Percentiles rank a stretch among this genome's conserved stretches.
These are phyloP conservation scores for Volucella inanis DNA, from an alignment of 2,888 invertebrate species.

Conservation along the genomic window DNA sequence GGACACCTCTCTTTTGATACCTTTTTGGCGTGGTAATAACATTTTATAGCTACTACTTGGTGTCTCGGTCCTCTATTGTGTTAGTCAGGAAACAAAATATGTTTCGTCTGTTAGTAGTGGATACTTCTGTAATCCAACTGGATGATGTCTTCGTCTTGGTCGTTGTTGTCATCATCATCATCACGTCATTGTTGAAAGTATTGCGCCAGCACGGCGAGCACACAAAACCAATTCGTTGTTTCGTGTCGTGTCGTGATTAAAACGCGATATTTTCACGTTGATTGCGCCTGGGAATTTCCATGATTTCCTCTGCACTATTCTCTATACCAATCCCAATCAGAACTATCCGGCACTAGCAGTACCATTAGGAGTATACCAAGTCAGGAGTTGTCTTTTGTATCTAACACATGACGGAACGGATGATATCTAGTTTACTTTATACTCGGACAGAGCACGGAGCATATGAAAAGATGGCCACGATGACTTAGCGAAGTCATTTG, in stretches of 20 bases:
- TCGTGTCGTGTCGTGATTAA: conserved; percentile 74
- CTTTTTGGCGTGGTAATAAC: conserved; percentile 71
- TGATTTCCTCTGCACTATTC: conserved; percentile 56
- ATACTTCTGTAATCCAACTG: conserved; percentile 59
- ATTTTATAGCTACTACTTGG: conserved; percentile 70
- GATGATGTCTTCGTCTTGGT: conserved; percentile 72
- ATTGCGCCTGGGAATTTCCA: conserved; percentile 71
- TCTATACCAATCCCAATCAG: conserved; percentile 23
- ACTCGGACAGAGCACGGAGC: neutral
- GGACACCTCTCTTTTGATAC: conserved; percentile 54
- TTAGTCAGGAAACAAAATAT: conserved; percentile 50
- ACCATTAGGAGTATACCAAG: no score
- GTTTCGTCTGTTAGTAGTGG: conserved; percentile 66
- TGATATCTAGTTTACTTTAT: conserved; percentile 54
- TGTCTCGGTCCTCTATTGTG: conserved; percentile 44
- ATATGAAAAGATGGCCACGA: conserved; percentile 38
- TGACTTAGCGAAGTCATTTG: conserved; percentile 58
- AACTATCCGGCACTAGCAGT: neutral
- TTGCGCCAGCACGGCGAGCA: conserved; percentile 17
- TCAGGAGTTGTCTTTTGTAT: conserved; percentile 47
- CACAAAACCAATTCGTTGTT: conserved; percentile 62
- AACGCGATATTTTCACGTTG: conserved; percentile 74
- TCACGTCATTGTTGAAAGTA: conserved; percentile 42
- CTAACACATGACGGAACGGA: conserved; percentile 59
- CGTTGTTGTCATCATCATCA: conserved; percentile 51